Conservation (phyloP, 2,888 invertebrate species). For the Holacanthella duospinosa region DNA sequence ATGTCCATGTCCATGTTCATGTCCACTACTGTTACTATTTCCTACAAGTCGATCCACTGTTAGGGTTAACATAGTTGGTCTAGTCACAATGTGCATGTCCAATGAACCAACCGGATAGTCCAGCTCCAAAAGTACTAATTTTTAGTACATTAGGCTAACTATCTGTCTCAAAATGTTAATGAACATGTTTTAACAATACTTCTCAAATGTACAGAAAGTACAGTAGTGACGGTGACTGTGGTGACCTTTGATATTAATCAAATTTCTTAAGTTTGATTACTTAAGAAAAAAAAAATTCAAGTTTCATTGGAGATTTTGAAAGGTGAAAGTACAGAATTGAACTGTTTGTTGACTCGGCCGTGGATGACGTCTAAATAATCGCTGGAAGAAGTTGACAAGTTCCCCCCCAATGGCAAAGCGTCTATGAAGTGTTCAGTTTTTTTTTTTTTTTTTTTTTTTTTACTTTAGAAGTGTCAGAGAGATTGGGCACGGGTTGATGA, state of each 20-base stretch:
- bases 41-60: slow-evolving; percentile 37
- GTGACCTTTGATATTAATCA: no score
- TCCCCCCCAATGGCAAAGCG: background rate
- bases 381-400: background rate
- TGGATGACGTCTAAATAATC: slow-evolving; percentile 34
- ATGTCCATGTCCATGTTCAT: background rate
- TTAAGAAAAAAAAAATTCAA: no score
- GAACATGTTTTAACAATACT: no score
- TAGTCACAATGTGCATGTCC: slow-evolving; percentile 25
- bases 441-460: no score
- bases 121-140: no score
- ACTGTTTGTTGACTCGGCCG: slow-evolving; percentile 12
- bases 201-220: no score
- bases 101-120: no score
- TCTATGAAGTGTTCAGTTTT: slow-evolving; percentile 1
- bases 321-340: background rate
- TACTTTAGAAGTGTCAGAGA: slow-evolving; percentile 36
- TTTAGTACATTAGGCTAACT: no score
- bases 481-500: slow-evolving; percentile 37
- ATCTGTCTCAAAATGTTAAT: no score
- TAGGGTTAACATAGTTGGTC: slow-evolving; percentile 35
- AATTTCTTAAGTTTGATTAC: no score
- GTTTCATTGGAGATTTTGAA: no score
- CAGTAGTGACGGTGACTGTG: no score
- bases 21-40: slow-evolving; percentile 8